These are phyloP conservation scores for Elysia chlorotica DNA, from an alignment of 1,140 invertebrate species.

Conservation along the genomic window DNA sequence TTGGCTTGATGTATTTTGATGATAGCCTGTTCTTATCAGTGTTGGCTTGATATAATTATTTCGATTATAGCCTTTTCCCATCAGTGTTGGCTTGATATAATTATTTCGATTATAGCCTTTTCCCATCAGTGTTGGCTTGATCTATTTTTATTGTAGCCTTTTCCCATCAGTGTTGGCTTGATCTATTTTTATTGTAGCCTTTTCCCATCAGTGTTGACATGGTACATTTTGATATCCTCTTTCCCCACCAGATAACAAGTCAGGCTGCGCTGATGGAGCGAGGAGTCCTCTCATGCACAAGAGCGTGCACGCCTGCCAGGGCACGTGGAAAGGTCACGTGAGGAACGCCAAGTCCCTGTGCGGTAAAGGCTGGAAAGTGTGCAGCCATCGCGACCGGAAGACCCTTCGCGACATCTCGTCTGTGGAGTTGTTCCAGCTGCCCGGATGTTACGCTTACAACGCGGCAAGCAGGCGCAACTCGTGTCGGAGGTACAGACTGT, in stretches of 20 bases:
- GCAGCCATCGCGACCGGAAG: slow-evolving; percentile 41
- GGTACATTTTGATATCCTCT: too few species aligned
- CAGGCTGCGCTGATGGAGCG: slow-evolving; percentile 46
- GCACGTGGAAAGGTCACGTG: slow-evolving; percentile 53
- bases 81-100: too few species aligned
- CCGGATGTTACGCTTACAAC: slow-evolving; percentile 56
- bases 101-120: too few species aligned
- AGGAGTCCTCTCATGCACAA: slow-evolving; percentile 44
- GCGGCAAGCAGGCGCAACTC: slow-evolving; percentile 40
- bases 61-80: too few species aligned
- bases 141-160: too few species aligned
- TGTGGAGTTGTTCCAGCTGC: slow-evolving; percentile 43
- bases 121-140: too few species aligned
- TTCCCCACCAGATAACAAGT: slow-evolving; percentile 38
- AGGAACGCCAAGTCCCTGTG: slow-evolving; percentile 41
- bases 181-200: too few species aligned
- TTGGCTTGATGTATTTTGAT: too few species aligned
- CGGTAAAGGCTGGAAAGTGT: slow-evolving; percentile 47
- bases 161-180: too few species aligned
- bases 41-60: too few species aligned
- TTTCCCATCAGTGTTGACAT: too few species aligned
- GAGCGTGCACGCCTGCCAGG: slow-evolving; percentile 49
- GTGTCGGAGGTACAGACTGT: slow-evolving; percentile 43
- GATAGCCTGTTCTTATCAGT: too few species aligned
- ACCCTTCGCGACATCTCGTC: slow-evolving; percentile 40